A percentile compares a stretch with the other conserved stretches of the same genome.
phyloP scores from a whole-genome alignment of 2,888 invertebrate species.

The Chrysodeixis includens region DNA sequence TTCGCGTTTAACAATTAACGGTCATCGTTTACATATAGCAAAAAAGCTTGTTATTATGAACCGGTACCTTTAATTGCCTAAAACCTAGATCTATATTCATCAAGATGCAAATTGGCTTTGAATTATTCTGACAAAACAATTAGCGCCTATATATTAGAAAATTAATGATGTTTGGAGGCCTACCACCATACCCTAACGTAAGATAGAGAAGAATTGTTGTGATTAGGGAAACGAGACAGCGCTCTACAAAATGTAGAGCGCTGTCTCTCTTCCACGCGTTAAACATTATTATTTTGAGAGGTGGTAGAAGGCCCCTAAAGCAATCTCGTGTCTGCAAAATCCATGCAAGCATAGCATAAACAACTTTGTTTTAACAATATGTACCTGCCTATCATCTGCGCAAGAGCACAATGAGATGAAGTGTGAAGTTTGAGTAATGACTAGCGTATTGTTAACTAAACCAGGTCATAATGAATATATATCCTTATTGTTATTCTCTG shows the following conservation, averaged over 20 bases:
- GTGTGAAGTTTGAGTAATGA: slow-evolving; percentile 8
- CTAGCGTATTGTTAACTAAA: slow-evolving; percentile 19
- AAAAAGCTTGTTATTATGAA: slow-evolving; percentile 18
- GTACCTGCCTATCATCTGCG: not conserved
- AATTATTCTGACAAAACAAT: slow-evolving; percentile 48
- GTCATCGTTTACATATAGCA: slow-evolving; percentile 12
- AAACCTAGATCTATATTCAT: slow-evolving; percentile 37
- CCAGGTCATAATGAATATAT: slow-evolving; percentile 6
- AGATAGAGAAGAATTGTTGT: too few relatives aligned
- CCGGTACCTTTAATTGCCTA: slow-evolving; percentile 40
- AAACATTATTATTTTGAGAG: not conserved
- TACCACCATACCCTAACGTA: too few relatives aligned
- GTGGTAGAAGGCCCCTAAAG: too few relatives aligned
- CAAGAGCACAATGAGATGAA: not conserved
- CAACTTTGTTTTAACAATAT: not conserved
- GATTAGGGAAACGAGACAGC: too few relatives aligned
- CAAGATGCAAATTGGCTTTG: slow-evolving; percentile 27
- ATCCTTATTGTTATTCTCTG: not conserved
- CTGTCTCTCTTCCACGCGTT: not conserved
- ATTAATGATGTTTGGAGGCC: slow-evolving; percentile 35
- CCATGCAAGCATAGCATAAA: not conserved
- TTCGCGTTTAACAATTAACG: not conserved
- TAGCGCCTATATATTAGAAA: slow-evolving; percentile 25
- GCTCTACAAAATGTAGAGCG: too few relatives aligned
- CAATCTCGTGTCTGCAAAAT: too few relatives aligned